Conservation (phyloP, 2,888 invertebrate genomes). For the Oligia latruncula region DNA sequence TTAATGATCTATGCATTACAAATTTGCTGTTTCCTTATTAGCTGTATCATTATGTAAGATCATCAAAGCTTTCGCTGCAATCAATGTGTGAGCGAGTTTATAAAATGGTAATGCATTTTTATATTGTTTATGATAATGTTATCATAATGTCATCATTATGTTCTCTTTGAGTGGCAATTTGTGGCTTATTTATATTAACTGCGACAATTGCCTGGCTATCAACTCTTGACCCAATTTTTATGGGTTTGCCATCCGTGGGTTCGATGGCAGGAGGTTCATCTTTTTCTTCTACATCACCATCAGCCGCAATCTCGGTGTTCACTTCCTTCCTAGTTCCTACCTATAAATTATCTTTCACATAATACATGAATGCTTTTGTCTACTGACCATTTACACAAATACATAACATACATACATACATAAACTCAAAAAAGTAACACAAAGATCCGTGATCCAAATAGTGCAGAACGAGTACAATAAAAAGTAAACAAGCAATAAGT, state of each 20-base stretch:
- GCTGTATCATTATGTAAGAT: slow-evolving; percentile 56
- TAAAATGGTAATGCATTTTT: slow-evolving; percentile 25
- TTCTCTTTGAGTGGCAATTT: no score
- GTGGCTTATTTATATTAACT: not conserved
- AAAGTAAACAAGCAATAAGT: slow-evolving; percentile 71
- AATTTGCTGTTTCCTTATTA: slow-evolving; percentile 62
- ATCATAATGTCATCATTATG: not conserved
- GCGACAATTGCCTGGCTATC: not conserved
- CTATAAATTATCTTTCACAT: not conserved
- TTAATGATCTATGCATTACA: slow-evolving; percentile 54
- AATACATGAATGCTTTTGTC: not conserved
- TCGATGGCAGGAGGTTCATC: not conserved
- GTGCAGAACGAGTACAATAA: slow-evolving; percentile 58
- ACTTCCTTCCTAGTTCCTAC: not conserved
- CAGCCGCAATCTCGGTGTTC: not conserved
- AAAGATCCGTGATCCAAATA: slow-evolving; percentile 69
- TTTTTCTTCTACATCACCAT: not conserved
- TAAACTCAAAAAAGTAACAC: slow-evolving; percentile 34
- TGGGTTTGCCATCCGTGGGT: not conserved
- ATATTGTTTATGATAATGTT: not conserved
- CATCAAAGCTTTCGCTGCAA: slow-evolving; percentile 62
- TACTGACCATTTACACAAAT: not conserved
- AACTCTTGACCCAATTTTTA: not conserved
- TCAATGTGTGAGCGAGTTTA: slow-evolving; percentile 26
- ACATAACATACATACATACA: no score